Evolutionary conservation across 2,797 vertebrate genomes (phyloP), one percentile per base, ranked within the genome.

Genomic region (Bradypodion pumilum): DNA sequence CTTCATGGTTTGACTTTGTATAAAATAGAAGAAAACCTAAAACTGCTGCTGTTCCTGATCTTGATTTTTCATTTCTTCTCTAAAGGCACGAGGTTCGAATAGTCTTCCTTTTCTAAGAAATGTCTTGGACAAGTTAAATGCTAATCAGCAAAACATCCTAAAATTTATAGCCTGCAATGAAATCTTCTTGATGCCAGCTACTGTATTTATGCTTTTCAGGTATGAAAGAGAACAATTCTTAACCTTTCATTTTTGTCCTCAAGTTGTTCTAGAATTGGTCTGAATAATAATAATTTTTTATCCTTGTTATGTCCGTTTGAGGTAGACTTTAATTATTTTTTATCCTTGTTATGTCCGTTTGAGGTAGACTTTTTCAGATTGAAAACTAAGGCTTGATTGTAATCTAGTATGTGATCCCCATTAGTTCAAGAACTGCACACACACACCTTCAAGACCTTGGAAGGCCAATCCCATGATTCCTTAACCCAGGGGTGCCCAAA

Each of bases 121-220:
- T 89, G 93, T 99, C 74, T 94, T 99, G 88, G 97, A 99, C 90
- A 99, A 98, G 91, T 96, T 99, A 82, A 97, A 96, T 32, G 75
- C 97, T 91, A 99, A 99, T 94, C 99, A 99, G 94, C 99, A 99
- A 93, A 99, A 99, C 94, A 99, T 99, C 93, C 94, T 99, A 70
- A 99, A 99, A 95, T 99, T 99, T 91, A 97, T 99, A 59, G 98
- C 99, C 92, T 99, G 98, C 93, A 99, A 99, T 92, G 99, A 99
- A 96, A 99, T 99, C 89, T 99, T 99, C 92, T 93, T 99, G 93
- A 99, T 99, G 99, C 99, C 99, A 68, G 98, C 99, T 82, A 99
- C 98, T 7, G 96, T 98, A 87, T 99, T 99, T 91, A 99, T 99
- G 98, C 97, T 99, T 27, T 98, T 99, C 95, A 97, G 96, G 96